phyloP scores from a whole-genome alignment of 2,797 vertebrate genomes.

The Acipenser transmontanus region DNA sequence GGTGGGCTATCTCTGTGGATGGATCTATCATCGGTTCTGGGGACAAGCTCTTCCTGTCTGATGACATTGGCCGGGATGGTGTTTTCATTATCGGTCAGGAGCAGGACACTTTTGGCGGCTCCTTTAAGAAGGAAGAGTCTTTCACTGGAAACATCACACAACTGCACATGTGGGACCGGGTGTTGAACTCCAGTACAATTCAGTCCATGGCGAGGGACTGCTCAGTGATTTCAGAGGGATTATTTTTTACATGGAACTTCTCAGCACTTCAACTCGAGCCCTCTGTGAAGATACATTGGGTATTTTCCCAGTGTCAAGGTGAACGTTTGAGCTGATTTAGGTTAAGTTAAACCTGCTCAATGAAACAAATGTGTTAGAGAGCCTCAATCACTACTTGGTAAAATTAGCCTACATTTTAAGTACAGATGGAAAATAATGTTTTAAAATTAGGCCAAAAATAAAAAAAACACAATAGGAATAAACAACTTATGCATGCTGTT shows the following conservation, averaged over 20 bases:
- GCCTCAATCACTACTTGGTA: too few relatives aligned
- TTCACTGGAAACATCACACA: conserved; percentile 62
- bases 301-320: conserved; percentile 54
- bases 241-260: conserved; percentile 56
- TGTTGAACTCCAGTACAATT: conserved; percentile 49
- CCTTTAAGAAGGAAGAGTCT: conserved; percentile 47
- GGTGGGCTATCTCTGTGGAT: conserved; percentile 47
- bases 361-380: too few relatives aligned
- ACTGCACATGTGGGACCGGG: conserved; percentile 62
- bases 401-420: too few relatives aligned
- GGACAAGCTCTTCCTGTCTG: conserved; percentile 29
- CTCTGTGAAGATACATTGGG: conserved; percentile 37
- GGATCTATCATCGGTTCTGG: conserved; percentile 31
- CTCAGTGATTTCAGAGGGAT: conserved; percentile 46
- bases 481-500: too few relatives aligned
- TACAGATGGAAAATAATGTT: too few relatives aligned
- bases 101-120: conserved; percentile 45
- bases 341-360: conserved; percentile 26
- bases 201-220: conserved; percentile 55
- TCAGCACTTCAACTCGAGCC: conserved; percentile 45
- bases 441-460: too few relatives aligned
- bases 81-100: conserved; percentile 58
- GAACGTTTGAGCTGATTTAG: conserved; percentile 15
- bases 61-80: conserved; percentile 41
- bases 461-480: too few relatives aligned